These are phyloP conservation scores for Phrixothrix hirtus DNA, from an alignment of 2,888 invertebrate species.

Conservation along the genomic window DNA sequence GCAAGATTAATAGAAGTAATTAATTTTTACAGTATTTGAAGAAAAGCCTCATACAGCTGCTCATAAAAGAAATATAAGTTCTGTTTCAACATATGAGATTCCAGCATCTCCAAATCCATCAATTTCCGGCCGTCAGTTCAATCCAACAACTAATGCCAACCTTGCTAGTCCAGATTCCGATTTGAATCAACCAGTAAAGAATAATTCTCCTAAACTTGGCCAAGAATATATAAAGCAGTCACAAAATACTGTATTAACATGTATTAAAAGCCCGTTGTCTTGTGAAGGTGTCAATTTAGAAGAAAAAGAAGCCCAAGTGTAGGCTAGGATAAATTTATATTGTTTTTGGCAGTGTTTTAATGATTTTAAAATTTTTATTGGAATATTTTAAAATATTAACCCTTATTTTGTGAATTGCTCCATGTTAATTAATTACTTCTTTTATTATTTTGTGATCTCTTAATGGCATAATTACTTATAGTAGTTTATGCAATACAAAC, in stretches of 20 bases:
- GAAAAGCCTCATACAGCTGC: slow-evolving; percentile 62
- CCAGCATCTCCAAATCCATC: slow-evolving; percentile 45
- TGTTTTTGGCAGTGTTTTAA: too few species aligned
- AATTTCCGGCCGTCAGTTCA: slow-evolving; percentile 20
- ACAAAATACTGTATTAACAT: slow-evolving; percentile 5
- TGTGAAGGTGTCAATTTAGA: slow-evolving; percentile 11
- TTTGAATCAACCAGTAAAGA: slow-evolving; percentile 1
- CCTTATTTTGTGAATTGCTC: too few species aligned
- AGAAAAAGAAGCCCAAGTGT: slow-evolving; percentile 22
- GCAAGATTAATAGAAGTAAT: too few species aligned
- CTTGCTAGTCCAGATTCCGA: slow-evolving; percentile 17
- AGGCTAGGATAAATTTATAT: too few species aligned
- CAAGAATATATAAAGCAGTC: not conserved
- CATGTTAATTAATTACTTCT: too few species aligned
- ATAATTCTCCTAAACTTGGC: not conserved
- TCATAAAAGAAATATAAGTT: slow-evolving; percentile 49
- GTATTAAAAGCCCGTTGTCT: slow-evolving; percentile 6
- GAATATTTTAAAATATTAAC: too few species aligned
- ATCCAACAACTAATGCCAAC: slow-evolving; percentile 7
- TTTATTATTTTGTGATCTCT: too few species aligned
- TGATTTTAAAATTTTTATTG: too few species aligned
- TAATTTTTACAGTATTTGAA: slow-evolving; percentile 72
- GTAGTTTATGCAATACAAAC: too few species aligned
- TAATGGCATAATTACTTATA: too few species aligned
- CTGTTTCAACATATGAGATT: slow-evolving; percentile 44